Base-by-base conservation (phyloP, 2,797 vertebrate genomes). In the Mormyrops boulengeri region DNA sequence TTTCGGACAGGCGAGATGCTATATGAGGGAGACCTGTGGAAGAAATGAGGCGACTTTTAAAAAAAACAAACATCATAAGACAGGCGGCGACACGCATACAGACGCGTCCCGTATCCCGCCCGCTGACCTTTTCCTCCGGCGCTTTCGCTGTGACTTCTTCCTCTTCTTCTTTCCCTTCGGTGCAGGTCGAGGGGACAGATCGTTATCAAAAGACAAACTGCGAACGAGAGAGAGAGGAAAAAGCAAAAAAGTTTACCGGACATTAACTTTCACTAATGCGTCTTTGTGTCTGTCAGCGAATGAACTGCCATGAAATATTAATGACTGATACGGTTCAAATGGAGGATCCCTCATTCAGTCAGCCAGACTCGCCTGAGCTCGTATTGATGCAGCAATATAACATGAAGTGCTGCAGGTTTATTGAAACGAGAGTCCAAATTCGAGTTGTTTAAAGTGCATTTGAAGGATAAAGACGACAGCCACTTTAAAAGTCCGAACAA, bases 151-250 rank as follows among this genome's bases (percentile, higher is more conserved):
- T 0, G 97, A 98, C 93, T 99, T 99, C 95, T 98, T 98, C 94
- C 98, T 99, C 94, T 98, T 99, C 94, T 98, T 99, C 95, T 98
- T 99, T 0, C 93, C 94, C 90, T 97, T 96, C 91, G 95, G 92
- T 44, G 93, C 87, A 0, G 94, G 96, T 0, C 91, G 96, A 2
- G 93, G 96, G 0, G 91, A 95, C 47, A 91, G 91, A 2, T 96
- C 95, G 73, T 93, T 95, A 57, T 96, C 92, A 0, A 89, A 94
- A 0, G 95, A 97, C 41, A 92, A 92, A 90, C 98, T 97, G 94
- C 8, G 89, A 92, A 82, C 19, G 89, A 60, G 30, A 57, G 47
- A 66, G 91, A 62, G 66, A 73, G 47, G 89, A 26, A 3, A 49
- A 14, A 11, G 62, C 44, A 22, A 47, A 38, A 4, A 47, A 49